Base-by-base conservation (phyloP, 1,140 invertebrate genomes). In the Apis cerana region DNA sequence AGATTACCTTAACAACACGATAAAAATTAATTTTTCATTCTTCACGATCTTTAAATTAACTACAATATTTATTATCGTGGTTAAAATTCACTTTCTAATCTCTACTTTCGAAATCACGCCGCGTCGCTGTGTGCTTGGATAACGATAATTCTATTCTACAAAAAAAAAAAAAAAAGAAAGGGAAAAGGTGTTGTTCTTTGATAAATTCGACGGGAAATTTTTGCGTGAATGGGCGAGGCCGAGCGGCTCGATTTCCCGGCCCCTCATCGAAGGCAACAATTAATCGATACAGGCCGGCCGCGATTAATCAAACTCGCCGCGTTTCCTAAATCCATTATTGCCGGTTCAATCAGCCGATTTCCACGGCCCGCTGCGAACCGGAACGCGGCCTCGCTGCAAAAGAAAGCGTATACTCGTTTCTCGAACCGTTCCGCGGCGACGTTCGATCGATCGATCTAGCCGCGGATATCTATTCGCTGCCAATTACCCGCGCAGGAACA, bases 401-500 rank as follows among this genome's bases (percentile, higher is more conserved):
- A 74, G 58, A 64, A 80, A 74, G 23, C 23, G 64, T 23, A 12
- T 48, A 8, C 19, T 64, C 50, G 43, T 80, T 72, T 17, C 78
- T 81, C 61, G 69, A 69, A 67, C 67, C 59, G 70, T 85, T 85
- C 70, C 70, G 27, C 27, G 3, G 58, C 74, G 84, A 85, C 43
- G 78, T 79, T 84, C 88, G 78, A 88, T 88, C 87, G 75, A 88
- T 85, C 80, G 79, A 68, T 68, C 11, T 19, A 48, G 71, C 81
- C 43, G 59, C 59, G 75, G 82, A 82, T 85, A 88, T 88, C 79
- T 86, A 88, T 89, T 83, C 69, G 65, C 74, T 61, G 82, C 77
- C 88, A 89, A 89, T 89, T 89, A 89, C 77, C 79, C 74, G 80
- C 86, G 80, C 61, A 76, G 74, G 72, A 78, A 86, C 75, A 76